These are phyloP conservation scores for Drosophila gaucha DNA, from an alignment of 2,888 invertebrate genomes.

Conservation along the genomic window DNA sequence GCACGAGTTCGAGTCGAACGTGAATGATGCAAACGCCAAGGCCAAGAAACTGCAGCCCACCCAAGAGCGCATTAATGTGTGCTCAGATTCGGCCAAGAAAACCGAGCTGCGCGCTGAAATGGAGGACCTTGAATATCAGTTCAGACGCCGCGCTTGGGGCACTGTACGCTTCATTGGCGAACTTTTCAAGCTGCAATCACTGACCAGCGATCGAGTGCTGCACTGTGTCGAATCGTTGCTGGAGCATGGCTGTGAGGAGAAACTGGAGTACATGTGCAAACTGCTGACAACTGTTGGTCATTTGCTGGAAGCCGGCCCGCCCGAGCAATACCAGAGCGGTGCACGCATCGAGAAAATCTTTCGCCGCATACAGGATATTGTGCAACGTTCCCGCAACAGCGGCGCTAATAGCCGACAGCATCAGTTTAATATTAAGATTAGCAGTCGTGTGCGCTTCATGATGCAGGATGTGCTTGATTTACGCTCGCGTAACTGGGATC, in stretches of 20 bases:
- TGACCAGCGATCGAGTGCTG: slow-evolving; percentile 77
- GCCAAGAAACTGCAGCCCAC: slow-evolving; percentile 79
- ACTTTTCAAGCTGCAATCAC: slow-evolving; percentile 80
- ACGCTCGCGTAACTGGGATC: slow-evolving; percentile 80
- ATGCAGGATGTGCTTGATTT: slow-evolving; percentile 83
- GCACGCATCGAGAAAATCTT: slow-evolving; percentile 79
- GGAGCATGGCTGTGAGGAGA: slow-evolving; percentile 81
- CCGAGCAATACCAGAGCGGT: slow-evolving; percentile 59
- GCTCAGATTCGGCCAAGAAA: slow-evolving; percentile 72
- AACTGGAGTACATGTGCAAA: slow-evolving; percentile 83
- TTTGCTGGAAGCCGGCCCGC: slow-evolving; percentile 66
- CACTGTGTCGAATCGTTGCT: slow-evolving; percentile 78
- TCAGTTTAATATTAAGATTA: slow-evolving; percentile 71
- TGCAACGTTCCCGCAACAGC: slow-evolving; percentile 62
- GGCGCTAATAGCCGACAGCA: slow-evolving; percentile 36
- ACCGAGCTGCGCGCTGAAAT: slow-evolving; percentile 81
- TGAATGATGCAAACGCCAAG: slow-evolving; percentile 83
- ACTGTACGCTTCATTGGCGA: slow-evolving; percentile 83
- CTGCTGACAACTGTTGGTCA: slow-evolving; percentile 81
- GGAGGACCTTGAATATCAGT: slow-evolving; percentile 83
- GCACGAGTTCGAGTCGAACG: slow-evolving; percentile 82
- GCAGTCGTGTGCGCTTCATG: slow-evolving; percentile 83
- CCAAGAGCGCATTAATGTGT: slow-evolving; percentile 68
- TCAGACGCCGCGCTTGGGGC: slow-evolving; percentile 83
- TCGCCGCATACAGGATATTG: slow-evolving; percentile 72